Evolutionary conservation across 1,140 invertebrate species (phyloP), one percentile per base, ranked within the genome.

Genomic region (Anadara kagoshimensis): DNA sequence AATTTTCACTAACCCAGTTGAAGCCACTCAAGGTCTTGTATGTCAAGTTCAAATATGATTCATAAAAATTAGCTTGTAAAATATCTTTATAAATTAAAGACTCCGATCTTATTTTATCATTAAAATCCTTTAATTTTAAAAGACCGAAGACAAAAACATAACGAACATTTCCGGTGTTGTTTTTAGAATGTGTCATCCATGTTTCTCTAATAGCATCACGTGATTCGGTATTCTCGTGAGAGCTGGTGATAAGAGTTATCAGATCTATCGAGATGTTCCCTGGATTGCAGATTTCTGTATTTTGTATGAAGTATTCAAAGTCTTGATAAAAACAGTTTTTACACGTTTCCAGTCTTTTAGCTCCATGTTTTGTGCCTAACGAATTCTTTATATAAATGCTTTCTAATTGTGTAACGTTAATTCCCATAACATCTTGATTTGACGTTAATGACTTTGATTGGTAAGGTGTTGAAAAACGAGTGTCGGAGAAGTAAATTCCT

Each of bases 1-100:
- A 92, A 87, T 93, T 91, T 85, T 94, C 92, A 5, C 91, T 90
- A 56, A 92, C 91, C 93, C 94, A 96, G 84, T 94, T 94, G 24
- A 96, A 91, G 4, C 92, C 92, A 93, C 94, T 94, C 5, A 94
- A 92, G 87, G 95, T 94, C 85, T 96, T 96, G 80, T 95, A 95
- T 1, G 95, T 95, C 88, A 96, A 91, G 87, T 96, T 96, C 69
- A 92, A 90, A 82, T 96, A 96, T 45, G 91, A 90, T 87, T 96
- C 95, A 16, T 90, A 70, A 86, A 96, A 95, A 78, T 91, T 92
- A 16, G 94, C 94, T 89, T 94, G 93, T 47, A 95, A 91, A 69
- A 96, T 90, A 83, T 96, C 95, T n/a, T 89, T 86, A 80, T 92
- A 91, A 1, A 79, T 77, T 1, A 76, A 78, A 80, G 92, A 91